Conservation (phyloP, 2,888 invertebrate genomes). For the Pecten maximus region DNA sequence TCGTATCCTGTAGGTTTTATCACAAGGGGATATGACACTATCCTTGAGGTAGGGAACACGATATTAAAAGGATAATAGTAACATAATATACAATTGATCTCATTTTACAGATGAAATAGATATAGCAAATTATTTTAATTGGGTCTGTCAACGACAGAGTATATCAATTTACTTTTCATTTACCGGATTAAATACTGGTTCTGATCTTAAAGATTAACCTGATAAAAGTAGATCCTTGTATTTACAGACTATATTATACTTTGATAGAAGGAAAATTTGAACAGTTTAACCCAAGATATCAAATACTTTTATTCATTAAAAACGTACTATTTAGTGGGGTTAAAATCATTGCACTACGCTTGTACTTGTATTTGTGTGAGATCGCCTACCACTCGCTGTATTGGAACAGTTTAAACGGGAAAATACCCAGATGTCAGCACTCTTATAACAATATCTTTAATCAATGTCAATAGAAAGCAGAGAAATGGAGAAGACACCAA, state of each 20-base stretch:
- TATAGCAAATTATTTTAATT: neutral
- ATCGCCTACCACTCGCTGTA: neutral
- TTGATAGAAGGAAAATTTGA: neutral
- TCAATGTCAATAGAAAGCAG: no score
- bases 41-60: neutral
- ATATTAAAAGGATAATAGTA: neutral
- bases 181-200: neutral
- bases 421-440: no score
- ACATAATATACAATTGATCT: neutral
- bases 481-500: neutral
- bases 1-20: neutral
- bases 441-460: no score
- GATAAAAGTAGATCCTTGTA: neutral
- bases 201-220: neutral
- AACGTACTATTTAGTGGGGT: neutral
- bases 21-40: neutral
- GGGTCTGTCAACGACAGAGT: neutral
- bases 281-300: neutral
- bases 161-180: neutral
- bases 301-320: neutral
- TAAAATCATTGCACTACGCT: neutral
- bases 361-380: neutral
- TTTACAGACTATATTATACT: neutral
- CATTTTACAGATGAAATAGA: neutral
- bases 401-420: no score